A percentile compares a stretch with the other conserved stretches of the same genome.
phyloP scores from a whole-genome alignment of 2,113 vertebrate species.

The Athene cunicularia region DNA sequence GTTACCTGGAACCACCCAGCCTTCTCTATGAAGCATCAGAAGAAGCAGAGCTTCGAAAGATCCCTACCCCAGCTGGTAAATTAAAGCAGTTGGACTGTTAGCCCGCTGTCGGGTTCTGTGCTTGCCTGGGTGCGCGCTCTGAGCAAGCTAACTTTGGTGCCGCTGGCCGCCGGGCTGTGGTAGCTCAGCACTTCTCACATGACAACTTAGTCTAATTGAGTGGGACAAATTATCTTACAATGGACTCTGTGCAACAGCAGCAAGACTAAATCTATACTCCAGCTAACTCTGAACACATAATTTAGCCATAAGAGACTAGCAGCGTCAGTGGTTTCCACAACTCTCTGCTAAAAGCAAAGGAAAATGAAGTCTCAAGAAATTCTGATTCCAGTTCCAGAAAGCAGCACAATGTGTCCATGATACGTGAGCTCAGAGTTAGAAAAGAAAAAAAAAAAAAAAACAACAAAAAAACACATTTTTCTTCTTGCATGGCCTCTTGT shows the following conservation, averaged over 20 bases:
- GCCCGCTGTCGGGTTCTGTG: background rate
- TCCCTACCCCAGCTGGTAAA: background rate
- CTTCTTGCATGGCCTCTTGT: background rate
- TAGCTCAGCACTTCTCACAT: constrained; percentile 59
- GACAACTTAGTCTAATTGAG: constrained; percentile 71
- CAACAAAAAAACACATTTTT: background rate
- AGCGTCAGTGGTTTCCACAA: constrained; percentile 20
- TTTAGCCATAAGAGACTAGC: constrained; percentile 51
- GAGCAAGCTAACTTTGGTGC: background rate
- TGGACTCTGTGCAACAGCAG: constrained; percentile 59
- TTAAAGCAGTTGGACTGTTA: accelerated
- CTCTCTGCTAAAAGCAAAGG: background rate
- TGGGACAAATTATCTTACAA: constrained; percentile 71
- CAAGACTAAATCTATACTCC: constrained; percentile 61
- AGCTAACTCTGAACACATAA: constrained; percentile 50
- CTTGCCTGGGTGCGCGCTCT: background rate
- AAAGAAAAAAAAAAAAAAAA: background rate
- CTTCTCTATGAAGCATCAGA: accelerated
- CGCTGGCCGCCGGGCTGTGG: background rate
- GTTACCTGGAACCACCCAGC: background rate
- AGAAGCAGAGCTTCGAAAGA: background rate
- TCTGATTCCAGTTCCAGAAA: background rate
- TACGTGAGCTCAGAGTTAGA: background rate
- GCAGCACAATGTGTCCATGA: background rate
- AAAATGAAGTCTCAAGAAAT: constrained; percentile 5